phyloP scores from a whole-genome alignment of 30 jellyfish, hydroid and myxozoan genomes.

The Chironex yamaguchii region DNA sequence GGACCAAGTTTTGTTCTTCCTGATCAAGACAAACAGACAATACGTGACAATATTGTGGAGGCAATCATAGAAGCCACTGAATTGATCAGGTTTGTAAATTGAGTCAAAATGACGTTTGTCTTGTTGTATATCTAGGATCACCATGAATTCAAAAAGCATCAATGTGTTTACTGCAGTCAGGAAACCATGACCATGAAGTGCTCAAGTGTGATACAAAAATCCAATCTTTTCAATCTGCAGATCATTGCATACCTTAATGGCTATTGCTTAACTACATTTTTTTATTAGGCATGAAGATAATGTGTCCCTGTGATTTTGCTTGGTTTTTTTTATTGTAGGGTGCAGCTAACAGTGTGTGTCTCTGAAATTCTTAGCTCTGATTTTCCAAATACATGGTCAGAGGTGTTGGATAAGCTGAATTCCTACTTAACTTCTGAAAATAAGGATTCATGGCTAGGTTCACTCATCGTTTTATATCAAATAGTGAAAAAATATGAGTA shows the following conservation, averaged over 20 bases:
- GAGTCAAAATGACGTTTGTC: too few relatives aligned
- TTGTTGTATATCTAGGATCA: too few relatives aligned
- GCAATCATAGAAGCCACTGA: conserved; percentile 89
- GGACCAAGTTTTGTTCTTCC: conserved; percentile 71
- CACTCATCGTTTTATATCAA: conserved; percentile 85
- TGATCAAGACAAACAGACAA: conserved; percentile 76
- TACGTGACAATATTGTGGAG: conserved; percentile 85
- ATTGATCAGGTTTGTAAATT: conserved; percentile 85
- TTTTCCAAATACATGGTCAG: conserved; percentile 96
- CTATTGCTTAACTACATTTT: neutral
- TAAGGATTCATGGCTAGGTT: conserved; percentile 87
- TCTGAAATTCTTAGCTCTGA: conserved; percentile 89
- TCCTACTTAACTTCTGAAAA: conserved; percentile 82
- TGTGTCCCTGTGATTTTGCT: neutral
- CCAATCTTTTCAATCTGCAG: too few relatives aligned
- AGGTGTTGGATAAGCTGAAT: conserved; percentile 73
- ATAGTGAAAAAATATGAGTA: conserved; percentile 94
- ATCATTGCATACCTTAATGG: too few relatives aligned
- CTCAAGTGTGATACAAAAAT: too few relatives aligned
- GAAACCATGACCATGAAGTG: too few relatives aligned
- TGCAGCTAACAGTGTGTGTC: conserved; percentile 89
- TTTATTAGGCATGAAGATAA: neutral
- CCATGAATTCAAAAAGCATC: too few relatives aligned
- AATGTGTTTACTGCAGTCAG: too few relatives aligned
- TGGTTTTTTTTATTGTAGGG: conserved; percentile 54